phyloP scores from a whole-genome alignment of 2,113 vertebrate species.

The Hemibagrus wyckioides region DNA sequence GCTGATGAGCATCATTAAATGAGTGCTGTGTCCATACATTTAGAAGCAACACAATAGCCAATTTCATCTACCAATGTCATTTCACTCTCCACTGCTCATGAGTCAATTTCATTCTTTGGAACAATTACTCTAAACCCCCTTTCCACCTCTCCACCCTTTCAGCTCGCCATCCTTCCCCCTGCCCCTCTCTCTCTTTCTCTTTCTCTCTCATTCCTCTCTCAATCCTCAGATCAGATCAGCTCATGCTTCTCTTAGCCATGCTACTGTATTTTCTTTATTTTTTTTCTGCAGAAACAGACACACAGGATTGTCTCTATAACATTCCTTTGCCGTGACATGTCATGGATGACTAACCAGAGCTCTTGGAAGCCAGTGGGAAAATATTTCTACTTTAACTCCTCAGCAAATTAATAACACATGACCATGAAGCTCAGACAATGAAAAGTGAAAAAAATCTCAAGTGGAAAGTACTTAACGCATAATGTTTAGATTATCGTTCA shows the following conservation, averaged over 20 bases:
- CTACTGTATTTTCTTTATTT: constrained; percentile 51
- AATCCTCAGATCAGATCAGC: constrained; percentile 74
- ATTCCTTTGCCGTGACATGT: constrained; percentile 56
- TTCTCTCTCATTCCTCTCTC: background rate
- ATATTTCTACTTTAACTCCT: background rate
- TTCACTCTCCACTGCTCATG: constrained; percentile 77
- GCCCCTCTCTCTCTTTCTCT: background rate
- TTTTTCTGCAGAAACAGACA: constrained; percentile 50
- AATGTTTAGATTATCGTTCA: background rate
- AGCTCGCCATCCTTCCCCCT: constrained; percentile 20
- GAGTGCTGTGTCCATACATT: constrained; percentile 70
- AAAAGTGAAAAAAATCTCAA: background rate
- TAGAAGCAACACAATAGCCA: constrained; percentile 68
- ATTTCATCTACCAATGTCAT: constrained; percentile 80
- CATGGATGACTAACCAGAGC: constrained; percentile 43
- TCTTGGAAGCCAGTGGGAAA: constrained; percentile 9
- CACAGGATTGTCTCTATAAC: constrained; percentile 52
- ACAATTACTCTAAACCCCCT: constrained; percentile 74
- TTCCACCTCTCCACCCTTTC: constrained; percentile 57
- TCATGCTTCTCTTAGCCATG: constrained; percentile 62
- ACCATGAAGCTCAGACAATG: constrained; percentile 11
- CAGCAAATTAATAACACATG: constrained; percentile 11
- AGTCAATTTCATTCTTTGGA: constrained; percentile 80
- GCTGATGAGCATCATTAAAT: constrained; percentile 75
- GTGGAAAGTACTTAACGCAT: background rate